Evolutionary conservation across 1,140 invertebrate species (phyloP).

Genomic region (Eueides isabella): DNA sequence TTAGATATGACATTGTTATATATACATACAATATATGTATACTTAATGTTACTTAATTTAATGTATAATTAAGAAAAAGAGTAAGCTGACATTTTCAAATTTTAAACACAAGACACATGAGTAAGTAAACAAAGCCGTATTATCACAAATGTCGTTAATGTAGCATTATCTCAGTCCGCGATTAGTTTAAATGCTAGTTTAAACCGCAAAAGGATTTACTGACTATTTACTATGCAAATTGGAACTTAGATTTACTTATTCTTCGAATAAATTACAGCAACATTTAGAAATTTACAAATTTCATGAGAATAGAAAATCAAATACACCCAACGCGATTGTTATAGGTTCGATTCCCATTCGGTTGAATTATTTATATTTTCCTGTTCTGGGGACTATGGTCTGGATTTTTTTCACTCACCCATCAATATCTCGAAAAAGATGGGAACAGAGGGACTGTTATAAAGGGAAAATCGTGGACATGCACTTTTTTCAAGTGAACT

Average conservation of each 20-base stretch:
- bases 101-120: neutral
- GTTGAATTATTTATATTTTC: no score
- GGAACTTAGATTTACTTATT: conserved; percentile 23
- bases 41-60: no score
- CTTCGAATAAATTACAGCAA: neutral
- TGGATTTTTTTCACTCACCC: no score
- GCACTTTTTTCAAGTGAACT: neutral
- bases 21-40: no score
- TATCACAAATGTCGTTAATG: conserved; percentile 19
- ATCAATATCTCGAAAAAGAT: no score
- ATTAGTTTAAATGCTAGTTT: conserved; percentile 43
- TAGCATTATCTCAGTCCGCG: conserved; percentile 30
- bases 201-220: conserved; percentile 37
- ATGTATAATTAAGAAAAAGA: no score
- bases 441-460: no score
- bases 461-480: no score
- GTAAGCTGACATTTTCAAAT: neutral
- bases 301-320: neutral
- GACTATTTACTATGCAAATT: conserved; percentile 47
- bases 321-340: neutral
- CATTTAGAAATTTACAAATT: neutral
- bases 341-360: no score
- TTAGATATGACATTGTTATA: no score
- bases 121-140: conserved; percentile 16
- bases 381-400: no score